Base-by-base conservation (phyloP, 2,113 vertebrate genomes). In the Caranx melampygus region DNA sequence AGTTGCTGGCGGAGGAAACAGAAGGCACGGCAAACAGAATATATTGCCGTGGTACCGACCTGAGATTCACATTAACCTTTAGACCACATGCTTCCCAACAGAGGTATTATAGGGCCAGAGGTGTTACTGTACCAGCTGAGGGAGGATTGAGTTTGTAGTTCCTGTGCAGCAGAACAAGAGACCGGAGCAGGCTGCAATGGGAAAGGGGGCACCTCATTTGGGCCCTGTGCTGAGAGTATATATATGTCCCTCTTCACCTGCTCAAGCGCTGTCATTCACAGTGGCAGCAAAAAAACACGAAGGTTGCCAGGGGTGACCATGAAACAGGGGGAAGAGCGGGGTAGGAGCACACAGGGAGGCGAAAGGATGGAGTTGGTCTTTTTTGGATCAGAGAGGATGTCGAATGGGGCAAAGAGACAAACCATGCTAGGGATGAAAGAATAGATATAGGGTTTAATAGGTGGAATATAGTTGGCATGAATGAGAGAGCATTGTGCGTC, bases 61-160 rank as follows among this genome's bases (percentile, higher is more conserved):
- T 79, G 79, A 88, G 80, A 88, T 89, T 78, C 82, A 90, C 87
- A 85, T 92, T 88, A 88, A 90, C 85, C 87, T 90, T 82, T 65
- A 83, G 65, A 74, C 83, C 77, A 35, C 62, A 79, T 65, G 65
- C 81, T 87, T 91, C 89, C 85, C 87, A 92, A 83, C 72, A 90
- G 86, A 87, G 81, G 84, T 83, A 89, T 92, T 88, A 86, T 62
- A 71, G 76, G 72, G 87, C 78, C 82, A 91, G 81, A 87, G 82
- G 78, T 90, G 84, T 89, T 81, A 54, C 83, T 79, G 65, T 75
- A 82, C 75, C 77, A 81, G 82, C 79, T 79, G 82, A 77, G 78
- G 85, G 42, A 77, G 51, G 61, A 77, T 62, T 70, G 75, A 70
- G 52, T 84, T 82, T 77, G 59, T 80, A 79, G 55, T 52, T 87